Evolutionary conservation across 2,888 invertebrate species (phyloP), one percentile per base, ranked within the genome.

Genomic region (Ganaspis brasiliensis): DNA sequence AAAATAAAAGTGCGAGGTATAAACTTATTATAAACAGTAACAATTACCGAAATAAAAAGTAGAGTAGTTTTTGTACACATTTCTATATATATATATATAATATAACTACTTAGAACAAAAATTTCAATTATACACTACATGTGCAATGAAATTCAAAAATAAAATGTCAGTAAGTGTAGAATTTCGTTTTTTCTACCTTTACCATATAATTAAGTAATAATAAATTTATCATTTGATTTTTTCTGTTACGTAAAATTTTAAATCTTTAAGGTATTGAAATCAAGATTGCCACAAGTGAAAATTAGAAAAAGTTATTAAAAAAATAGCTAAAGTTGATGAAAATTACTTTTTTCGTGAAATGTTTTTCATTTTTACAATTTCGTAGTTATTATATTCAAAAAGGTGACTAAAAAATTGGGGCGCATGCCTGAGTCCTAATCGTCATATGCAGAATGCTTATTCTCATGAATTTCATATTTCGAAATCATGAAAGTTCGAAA

Each of bases 11-110:
- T 76, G 19, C 35, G 72, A 61, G 59, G 70, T 56, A 56, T 74
- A 74, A 37, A 31, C 1, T 21, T 21, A 67, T 45, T 14, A 56
- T 56, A 26, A 40, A 72, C 74, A 35, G 73, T 70, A 74, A 75
- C 61, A 24, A n/a, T 31, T 52, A 74, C 57, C 56, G 73, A 70
- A 16, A 37, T 75, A 74, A 85, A 77, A 84, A 75, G 82, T 89
- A 89, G 88, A 81, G 81, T 89, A 90, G 89, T 83, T 90, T 90
- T 90, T 90, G 90, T 90, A 90, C 90, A 88, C 86, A 88, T 90
- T 88, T 90, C 87, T 88, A 88, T 85, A 87, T 82, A 79, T 72
- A 52, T 82, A 82, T 78, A 75, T 80, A 81, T 49, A n/a, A 49
- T 16, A 31, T 31, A 31, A 31, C 31, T 31, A 82, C 80, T 83